Evolutionary conservation across 2,113 vertebrate species (phyloP), one percentile per base, ranked within the genome.

Genomic region (Coreoperca whiteheadi): DNA sequence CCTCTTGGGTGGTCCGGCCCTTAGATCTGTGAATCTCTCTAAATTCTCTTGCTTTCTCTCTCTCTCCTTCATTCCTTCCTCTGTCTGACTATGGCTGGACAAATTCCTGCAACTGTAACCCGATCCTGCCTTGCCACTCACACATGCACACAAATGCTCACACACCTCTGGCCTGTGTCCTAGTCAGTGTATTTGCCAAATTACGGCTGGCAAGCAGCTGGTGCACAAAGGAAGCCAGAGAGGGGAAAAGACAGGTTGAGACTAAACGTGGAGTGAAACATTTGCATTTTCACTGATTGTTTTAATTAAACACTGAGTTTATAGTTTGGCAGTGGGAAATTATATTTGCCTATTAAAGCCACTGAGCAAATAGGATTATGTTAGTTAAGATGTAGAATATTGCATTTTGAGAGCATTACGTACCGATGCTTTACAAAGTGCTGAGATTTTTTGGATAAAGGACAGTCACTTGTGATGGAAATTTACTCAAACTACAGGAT

Each of bases 1-100:
- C 68, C 71, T 88, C 85, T 71, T 88, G 87, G 92, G 94, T 92
- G 91, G 93, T 91, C 91, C 6, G 14, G 46, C 76, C 34, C 75
- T 76, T 70, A 83, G 80, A 92, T 87, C 65, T 82, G 57, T 56
- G 53, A 81, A 89, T 86, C 81, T 83, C 66, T 74, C 72, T 81
- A 67, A 81, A 88, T 77, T 82, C 56, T 74, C 63, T 61, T 23
- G n/a, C 25, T 84, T 60, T 79, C 74, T 74, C 64, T 50, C 60
- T 63, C 34, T 34, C 37, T 50, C 57, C 30, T 18, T 21, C 14
- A 37, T 1, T 48, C 37, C 53, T 74, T 67, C 34, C 54, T 67
- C 60, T 64, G 28, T 84, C 28, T 11, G 30, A 85, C 70, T 60
- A 68, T 48, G 8, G 69, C 67, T 75, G 66, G 72, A 86, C 79